Evolutionary conservation across 2,113 vertebrate species (phyloP), one percentile per base, ranked within the genome.

Genomic region (Dasyornis broadbenti): DNA sequence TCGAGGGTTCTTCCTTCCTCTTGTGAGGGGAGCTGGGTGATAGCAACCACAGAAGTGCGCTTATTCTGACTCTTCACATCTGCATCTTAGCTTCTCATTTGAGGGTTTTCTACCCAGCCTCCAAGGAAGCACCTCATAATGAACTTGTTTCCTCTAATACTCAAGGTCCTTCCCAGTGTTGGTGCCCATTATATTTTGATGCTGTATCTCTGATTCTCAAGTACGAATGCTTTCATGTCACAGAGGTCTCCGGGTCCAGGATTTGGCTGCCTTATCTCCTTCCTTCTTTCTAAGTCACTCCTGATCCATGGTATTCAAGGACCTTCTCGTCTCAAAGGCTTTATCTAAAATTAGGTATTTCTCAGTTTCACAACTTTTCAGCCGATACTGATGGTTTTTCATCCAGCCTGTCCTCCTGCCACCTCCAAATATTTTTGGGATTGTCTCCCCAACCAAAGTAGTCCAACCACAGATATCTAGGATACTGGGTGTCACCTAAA

Each of bases 401-500:
- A 68, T 33, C 26, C 71, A 63, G 17, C 7, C 42, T 45, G 24
- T 85, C 42, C n/a, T 87, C 11, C 57, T 66, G 35, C 30, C 12
- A 24, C 26, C 8, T 88, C 42, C n/a, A 89, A 39, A n/a, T 65
- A 73, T 37, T 72, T 75, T 49, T 56, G 59, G 17, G 22, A 66
- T 71, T 54, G 13, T 66, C 12, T 75, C 11, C 24, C 11, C 39
- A 53, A 7, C 22, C 22, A 73, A 4, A 28, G n/a, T 7, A 65
- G 42, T 57, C 15, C 42, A 69, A 65, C 44, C 24, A 61, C 15
- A 26, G 26, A 3, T 61, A 12, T 39, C 21, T n/a, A 33, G 44
- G 57, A 39, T 24, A 59, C 28, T 24, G 40, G 13, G 21, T 80
- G 23, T 49, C 0, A 0, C 39, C 57, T 54, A n/a, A 2, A 4